These are phyloP conservation scores for Neotoxoptera formosana DNA, from an alignment of 1,140 invertebrate genomes.

Conservation along the genomic window DNA sequence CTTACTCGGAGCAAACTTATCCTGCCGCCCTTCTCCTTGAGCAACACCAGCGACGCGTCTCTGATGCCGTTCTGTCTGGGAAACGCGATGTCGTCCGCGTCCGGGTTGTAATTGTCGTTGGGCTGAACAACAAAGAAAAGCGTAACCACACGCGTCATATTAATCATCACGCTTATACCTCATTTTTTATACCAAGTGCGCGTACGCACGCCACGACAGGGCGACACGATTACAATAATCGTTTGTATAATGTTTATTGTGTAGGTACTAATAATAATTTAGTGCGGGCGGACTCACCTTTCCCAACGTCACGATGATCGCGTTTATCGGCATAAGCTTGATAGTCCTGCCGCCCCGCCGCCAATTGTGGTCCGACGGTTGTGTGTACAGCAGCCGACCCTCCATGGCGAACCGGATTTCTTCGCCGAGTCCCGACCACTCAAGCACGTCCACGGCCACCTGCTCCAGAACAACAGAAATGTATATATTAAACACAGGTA, in stretches of 20 bases:
- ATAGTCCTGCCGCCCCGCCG: conserved; percentile 80
- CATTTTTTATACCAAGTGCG: not conserved
- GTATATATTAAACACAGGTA: not conserved
- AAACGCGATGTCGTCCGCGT: conserved; percentile 67
- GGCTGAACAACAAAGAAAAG: conserved; percentile 65
- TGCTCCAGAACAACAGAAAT: conserved; percentile 62
- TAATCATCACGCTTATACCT: not conserved
- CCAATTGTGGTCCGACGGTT: conserved; percentile 90
- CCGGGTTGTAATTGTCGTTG: conserved; percentile 66
- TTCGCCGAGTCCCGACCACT: conserved; percentile 84
- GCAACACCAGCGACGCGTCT: conserved; percentile 85
- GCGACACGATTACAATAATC: not conserved
- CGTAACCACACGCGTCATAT: not conserved
- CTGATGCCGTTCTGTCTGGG: conserved; percentile 76
- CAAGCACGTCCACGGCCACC: conserved; percentile 90
- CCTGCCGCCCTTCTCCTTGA: conserved; percentile 89
- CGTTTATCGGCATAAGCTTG: conserved; percentile 86
- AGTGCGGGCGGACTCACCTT: conserved; percentile 69
- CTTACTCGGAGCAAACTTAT: conserved; percentile 77
- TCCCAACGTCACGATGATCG: conserved; percentile 78
- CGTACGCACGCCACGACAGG: not conserved
- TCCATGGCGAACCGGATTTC: conserved; percentile 87
- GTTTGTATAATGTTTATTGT: not conserved
- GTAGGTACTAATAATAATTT: too few species aligned
- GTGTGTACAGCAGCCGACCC: conserved; percentile 83